These are phyloP conservation scores for Caretta caretta DNA, from an alignment of 2,113 vertebrate genomes.

Conservation along the genomic window DNA sequence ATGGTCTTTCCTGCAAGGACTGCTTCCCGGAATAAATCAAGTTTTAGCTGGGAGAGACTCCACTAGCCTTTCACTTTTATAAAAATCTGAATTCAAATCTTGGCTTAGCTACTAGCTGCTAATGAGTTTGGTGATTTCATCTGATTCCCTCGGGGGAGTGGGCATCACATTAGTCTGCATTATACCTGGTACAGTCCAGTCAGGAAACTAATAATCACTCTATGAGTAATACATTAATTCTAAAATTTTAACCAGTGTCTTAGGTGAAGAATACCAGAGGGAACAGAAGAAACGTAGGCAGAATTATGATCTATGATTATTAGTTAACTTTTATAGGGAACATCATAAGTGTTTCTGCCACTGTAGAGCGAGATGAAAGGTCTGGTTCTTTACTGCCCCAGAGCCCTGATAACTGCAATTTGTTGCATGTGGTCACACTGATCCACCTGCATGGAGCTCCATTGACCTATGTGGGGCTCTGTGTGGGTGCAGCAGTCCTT, in stretches of 20 bases:
- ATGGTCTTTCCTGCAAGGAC: background rate
- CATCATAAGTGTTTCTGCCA: background rate
- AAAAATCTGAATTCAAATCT: background rate
- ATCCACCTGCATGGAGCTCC: background rate
- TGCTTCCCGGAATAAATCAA: background rate
- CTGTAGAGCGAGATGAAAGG: background rate
- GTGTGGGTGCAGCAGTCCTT: background rate
- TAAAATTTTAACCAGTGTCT: slow-evolving; percentile 11
- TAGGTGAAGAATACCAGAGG: background rate
- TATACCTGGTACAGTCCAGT: background rate
- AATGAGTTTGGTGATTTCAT: background rate
- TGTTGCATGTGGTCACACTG: background rate
- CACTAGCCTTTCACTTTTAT: background rate
- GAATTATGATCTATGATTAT: slow-evolving; percentile 16
- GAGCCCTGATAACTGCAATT: background rate
- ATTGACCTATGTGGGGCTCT: background rate
- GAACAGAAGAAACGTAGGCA: background rate
- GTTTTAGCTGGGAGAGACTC: background rate
- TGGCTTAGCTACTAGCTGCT: background rate
- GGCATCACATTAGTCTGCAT: background rate
- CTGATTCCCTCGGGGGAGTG: background rate
- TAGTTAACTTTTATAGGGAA: background rate
- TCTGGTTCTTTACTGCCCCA: slow-evolving; percentile 1
- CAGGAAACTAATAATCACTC: background rate
- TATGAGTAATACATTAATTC: background rate